These are phyloP conservation scores for Aurelia sp. DNA, from an alignment of 30 jellyfish, hydroid and myxozoan species.

Conservation along the genomic window DNA sequence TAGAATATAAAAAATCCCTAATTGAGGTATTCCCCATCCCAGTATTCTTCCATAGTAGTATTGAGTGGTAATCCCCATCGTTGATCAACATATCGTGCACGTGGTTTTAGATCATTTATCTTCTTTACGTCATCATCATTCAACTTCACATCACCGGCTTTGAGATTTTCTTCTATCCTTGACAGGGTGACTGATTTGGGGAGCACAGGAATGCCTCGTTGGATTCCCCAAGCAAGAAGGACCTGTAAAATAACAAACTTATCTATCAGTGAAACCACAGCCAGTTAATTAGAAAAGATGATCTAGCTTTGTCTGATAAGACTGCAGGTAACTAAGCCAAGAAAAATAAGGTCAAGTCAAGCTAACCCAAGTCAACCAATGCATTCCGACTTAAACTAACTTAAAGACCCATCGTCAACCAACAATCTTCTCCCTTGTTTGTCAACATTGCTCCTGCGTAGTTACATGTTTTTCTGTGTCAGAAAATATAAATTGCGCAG, in stretches of 20 bases:
- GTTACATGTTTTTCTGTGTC: too few species aligned
- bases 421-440: too few species aligned
- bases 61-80: conserved; percentile 77
- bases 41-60: conserved; percentile 57
- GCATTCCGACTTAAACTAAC: too few species aligned
- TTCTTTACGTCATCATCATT: conserved; percentile 84
- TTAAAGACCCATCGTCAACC: too few species aligned
- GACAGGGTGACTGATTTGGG: conserved; percentile 85
- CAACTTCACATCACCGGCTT: conserved; percentile 52
- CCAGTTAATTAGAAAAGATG: background rate
- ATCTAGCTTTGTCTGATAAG: background rate
- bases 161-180: conserved; percentile 82
- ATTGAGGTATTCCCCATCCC: conserved; percentile 95
- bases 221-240: conserved; percentile 87
- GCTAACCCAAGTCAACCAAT: too few species aligned
- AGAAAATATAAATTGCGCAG: too few species aligned
- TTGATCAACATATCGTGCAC: conserved; percentile 82
- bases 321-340: background rate
- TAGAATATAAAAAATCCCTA: too few species aligned
- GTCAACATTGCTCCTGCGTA: too few species aligned
- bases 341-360: background rate
- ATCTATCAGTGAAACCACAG: background rate
- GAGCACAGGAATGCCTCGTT: conserved; percentile 86
- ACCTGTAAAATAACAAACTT: conserved; percentile 59
- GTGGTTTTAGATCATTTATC: conserved; percentile 44